Evolutionary conservation across 2,888 invertebrate genomes (phyloP), one percentile per base, ranked within the genome.

Genomic region (Abrostola tripartita): DNA sequence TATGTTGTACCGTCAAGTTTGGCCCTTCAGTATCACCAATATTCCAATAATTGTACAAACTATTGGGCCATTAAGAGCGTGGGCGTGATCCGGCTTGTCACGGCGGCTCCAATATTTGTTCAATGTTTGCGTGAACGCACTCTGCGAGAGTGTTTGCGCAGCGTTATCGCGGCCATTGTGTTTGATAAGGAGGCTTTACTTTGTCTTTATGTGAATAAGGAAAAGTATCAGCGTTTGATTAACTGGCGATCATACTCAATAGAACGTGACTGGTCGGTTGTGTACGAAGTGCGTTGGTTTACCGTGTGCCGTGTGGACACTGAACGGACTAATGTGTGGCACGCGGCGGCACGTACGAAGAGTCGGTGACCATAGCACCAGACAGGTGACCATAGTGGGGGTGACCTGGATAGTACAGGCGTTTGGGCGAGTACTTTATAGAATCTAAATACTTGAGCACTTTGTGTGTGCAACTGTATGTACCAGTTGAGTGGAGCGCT

Each of bases 131-230:
- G 24, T 47, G 44, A 9, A 24, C 4, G 44, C 24, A 47, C 44
- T 8, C 9, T 0, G 44, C 24, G 24, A 47, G 24, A 47, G 44
- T 47, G 44, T 47, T 47, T 47, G 44, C 44, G 9, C 44, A 47
- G 44, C 44, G 14, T 24, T 47, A 47, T 47, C 44, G 44, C 8
- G 24, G 44, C 4, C 14, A 47, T 47, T 47, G 44, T 24, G 14
- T 47, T 9, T 47, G 44, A 47, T 47, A 47, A 47, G 44, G 44
- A 47, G 14, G 44, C 44, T 47, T 47, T 24, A 24, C 44, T 47
- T 24, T 24, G 44, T 47, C 14, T 24, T 47, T 47, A 47, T 47
- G 44, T 24, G 44, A 47, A 47, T 47, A 47, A 47, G 14, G 24
- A 47, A 44, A 14, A 14, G 44, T 44, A 14, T 14, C 44, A 44